Percentiles rank a stretch among this genome's conserved stretches.
Conservation (phyloP, 2,113 vertebrate species). For the Anser brachyrhynchus region DNA sequence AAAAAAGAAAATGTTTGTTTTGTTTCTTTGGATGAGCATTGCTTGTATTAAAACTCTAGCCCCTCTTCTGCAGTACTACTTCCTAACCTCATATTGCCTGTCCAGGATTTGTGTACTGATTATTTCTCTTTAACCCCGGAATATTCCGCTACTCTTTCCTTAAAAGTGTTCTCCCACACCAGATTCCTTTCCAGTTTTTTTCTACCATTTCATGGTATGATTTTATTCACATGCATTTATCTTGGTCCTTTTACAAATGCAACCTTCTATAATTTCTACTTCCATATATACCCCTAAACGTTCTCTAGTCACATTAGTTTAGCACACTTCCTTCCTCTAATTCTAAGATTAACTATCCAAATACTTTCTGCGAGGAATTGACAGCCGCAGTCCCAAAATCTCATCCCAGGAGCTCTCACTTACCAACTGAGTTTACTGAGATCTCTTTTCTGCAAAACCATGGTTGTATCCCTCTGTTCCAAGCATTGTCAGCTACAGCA, state of each 20-base stretch:
- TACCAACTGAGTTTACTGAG: rapidly evolving
- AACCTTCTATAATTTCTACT: rapidly evolving
- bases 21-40: not conserved
- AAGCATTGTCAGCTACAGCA: not conserved
- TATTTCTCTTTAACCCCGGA: not conserved
- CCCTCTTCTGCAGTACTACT: not conserved
- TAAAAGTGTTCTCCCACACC: not conserved
- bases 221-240: not conserved
- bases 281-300: rapidly evolving
- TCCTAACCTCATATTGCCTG: rapidly evolving
- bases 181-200: not conserved
- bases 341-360: not conserved
- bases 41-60: rapidly evolving
- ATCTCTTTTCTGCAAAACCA: not conserved
- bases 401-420: not conserved
- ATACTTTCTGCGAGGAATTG: rapidly evolving
- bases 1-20: not conserved
- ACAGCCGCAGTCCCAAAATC: not conserved
- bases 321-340: not conserved
- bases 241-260: not conserved
- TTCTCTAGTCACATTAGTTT: not conserved
- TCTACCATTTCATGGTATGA: rapidly evolving
- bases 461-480: rapidly evolving
- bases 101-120: not conserved
- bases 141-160: not conserved